These are phyloP conservation scores for Meliscaeva auricollis DNA, from an alignment of 2,888 invertebrate species.

Conservation along the genomic window DNA sequence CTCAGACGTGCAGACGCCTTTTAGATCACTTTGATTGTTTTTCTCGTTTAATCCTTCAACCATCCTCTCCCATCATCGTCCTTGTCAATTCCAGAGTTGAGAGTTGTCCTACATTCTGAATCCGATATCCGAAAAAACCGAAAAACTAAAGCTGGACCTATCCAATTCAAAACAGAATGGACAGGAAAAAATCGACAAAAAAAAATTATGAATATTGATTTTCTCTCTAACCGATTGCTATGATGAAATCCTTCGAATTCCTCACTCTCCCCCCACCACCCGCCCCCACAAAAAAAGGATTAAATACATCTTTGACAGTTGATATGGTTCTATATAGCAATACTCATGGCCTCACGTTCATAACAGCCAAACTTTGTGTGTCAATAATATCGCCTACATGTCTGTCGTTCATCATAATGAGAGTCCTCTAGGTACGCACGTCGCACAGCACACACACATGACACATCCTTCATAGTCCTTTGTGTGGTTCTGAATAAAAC, in stretches of 20 bases:
- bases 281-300: slow-evolving; percentile 64
- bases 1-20: slow-evolving; percentile 60
- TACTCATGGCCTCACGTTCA: slow-evolving; percentile 32
- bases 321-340: slow-evolving; percentile 33
- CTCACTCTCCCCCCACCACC: not conserved
- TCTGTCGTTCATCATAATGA: slow-evolving; percentile 6
- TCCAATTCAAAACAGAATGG: slow-evolving; percentile 2
- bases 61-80: not conserved
- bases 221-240: slow-evolving; percentile 28
- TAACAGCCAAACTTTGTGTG: slow-evolving; percentile 33
- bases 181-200: not conserved
- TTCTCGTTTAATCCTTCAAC: slow-evolving; percentile 60
- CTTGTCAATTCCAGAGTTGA: slow-evolving; percentile 22
- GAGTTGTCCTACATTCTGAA: slow-evolving; percentile 8
- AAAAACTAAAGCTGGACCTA: slow-evolving; percentile 1
- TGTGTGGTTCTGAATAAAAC: slow-evolving; percentile 2
- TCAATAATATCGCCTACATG: slow-evolving; percentile 41
- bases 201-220: slow-evolving; percentile 68
- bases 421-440: not conserved
- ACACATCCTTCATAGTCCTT: slow-evolving; percentile 4
- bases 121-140: not conserved
- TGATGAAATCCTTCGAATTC: slow-evolving; percentile 28
- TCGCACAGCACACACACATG: not conserved
- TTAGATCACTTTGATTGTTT: slow-evolving; percentile 65
- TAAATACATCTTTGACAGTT: slow-evolving; percentile 58